phyloP scores from a whole-genome alignment of 2,113 vertebrate species.

The Eidolon helvum region DNA sequence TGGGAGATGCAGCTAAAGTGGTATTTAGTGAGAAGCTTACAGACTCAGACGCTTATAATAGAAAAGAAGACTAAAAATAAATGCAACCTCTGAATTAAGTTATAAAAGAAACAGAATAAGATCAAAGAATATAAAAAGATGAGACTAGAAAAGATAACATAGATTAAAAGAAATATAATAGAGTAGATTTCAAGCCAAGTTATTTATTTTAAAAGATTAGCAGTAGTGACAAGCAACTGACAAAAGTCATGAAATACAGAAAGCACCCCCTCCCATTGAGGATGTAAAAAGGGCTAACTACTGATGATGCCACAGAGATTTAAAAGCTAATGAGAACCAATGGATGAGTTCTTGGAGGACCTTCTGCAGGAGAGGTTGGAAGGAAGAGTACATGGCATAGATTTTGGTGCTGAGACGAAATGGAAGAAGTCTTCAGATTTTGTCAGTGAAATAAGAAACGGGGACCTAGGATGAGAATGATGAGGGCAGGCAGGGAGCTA shows the following conservation, averaged over 20 bases:
- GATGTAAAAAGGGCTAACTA: background rate
- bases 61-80: slow-evolving; percentile 41
- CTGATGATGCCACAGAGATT: background rate
- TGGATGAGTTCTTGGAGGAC: background rate
- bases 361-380: background rate
- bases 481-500: background rate
- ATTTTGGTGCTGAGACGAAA: background rate
- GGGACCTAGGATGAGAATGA: background rate
- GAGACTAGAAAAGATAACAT: background rate
- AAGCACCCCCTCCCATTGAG: background rate
- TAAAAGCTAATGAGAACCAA: background rate
- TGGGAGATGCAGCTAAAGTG: background rate
- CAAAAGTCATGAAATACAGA: background rate
- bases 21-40: background rate
- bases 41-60: background rate
- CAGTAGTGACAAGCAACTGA: background rate
- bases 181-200: background rate
- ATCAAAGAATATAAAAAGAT: background rate
- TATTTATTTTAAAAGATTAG: slow-evolving; percentile 14
- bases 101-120: slow-evolving; percentile 16
- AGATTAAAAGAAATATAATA: background rate
- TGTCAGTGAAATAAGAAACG: background rate
- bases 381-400: background rate
- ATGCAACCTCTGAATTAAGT: background rate
- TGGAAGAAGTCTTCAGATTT: background rate